Evolutionary conservation across 2,888 invertebrate genomes (phyloP), one percentile per base, ranked within the genome.

Genomic region (Serrognathus titanus): DNA sequence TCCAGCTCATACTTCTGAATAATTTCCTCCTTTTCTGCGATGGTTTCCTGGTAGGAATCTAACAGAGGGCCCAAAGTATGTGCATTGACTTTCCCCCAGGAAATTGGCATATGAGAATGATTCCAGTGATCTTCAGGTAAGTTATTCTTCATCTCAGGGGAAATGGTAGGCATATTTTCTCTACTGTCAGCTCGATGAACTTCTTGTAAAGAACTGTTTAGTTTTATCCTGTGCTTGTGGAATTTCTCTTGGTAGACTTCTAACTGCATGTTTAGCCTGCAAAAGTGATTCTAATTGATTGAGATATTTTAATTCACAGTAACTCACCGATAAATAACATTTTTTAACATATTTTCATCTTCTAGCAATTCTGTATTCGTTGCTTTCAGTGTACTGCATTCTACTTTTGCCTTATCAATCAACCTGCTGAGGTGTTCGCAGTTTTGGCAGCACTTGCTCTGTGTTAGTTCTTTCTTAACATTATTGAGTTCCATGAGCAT

Each of bases 31-130:
- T 92, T 92, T 66, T 92, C 92, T 64, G 80, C 81, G 0, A 92
- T 74, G 60, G 87, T 88, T 69, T 91, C 90, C 73, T 90, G 88
- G 68, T 91, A 92, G 0, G 91, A 89, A 69, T 89, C 86, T 61
- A 92, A 79, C 3, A 92, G 78, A 0, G 92, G 92, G 0, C 84
- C 86, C 61, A 88, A 72, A 0, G 85, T 87, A 66, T 88, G 87
- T 1, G 82, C 79, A 66, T 86, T 84, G 1, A 82, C 70, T 74
- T 76, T 63, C 69, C 79, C 72, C 87, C 87, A 74, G 71, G 83
- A 63, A 74, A 78, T 69, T 66, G 82, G 55, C 65, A 82, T 55
- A 77, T 78, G 74, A 69, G 77, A 54, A 66, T 78, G 60, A 70
- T 75, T 68, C 64, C 75, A 38, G 65, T 74, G 60, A 63, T 73